These are phyloP conservation scores for Heterodera schachtii DNA, from an alignment of 1,140 invertebrate species.

Conservation along the genomic window DNA sequence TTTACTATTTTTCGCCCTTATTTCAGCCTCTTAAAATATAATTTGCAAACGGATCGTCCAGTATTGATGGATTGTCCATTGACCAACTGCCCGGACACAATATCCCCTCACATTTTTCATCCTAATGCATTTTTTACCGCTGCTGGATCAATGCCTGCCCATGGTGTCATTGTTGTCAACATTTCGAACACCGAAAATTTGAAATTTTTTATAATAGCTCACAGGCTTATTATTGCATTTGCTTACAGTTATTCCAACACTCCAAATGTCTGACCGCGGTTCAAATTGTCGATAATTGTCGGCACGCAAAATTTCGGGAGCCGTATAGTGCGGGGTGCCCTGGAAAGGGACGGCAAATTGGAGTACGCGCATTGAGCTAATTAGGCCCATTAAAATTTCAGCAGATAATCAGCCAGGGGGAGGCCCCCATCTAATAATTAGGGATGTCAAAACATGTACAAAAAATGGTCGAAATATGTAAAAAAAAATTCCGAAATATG, in stretches of 20 bases:
- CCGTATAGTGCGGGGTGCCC: slow-evolving; percentile 48
- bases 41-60: too few relatives aligned
- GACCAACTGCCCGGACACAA: too few relatives aligned
- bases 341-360: not conserved
- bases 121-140: slow-evolving; percentile 19
- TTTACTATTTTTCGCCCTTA: not conserved
- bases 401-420: too few relatives aligned
- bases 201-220: too few relatives aligned
- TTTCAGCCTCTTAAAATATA: too few relatives aligned
- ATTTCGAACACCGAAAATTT: slow-evolving; percentile 41
- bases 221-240: not conserved
- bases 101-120: not conserved
- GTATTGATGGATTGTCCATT: too few relatives aligned
- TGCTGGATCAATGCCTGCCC: slow-evolving; percentile 40
- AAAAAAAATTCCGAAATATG: too few relatives aligned
- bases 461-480: too few relatives aligned
- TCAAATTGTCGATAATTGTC: slow-evolving; percentile 38
- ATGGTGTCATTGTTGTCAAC: slow-evolving; percentile 46
- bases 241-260: slow-evolving; percentile 39
- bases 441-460: too few relatives aligned
- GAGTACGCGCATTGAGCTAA: too few relatives aligned
- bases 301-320: slow-evolving; percentile 44
- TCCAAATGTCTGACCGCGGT: slow-evolving; percentile 50
- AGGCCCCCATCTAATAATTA: too few relatives aligned
- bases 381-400: too few relatives aligned